Evolutionary conservation across 2,113 vertebrate species (phyloP), one percentile per base, ranked within the genome.

Genomic region (Hippolais icterina): DNA sequence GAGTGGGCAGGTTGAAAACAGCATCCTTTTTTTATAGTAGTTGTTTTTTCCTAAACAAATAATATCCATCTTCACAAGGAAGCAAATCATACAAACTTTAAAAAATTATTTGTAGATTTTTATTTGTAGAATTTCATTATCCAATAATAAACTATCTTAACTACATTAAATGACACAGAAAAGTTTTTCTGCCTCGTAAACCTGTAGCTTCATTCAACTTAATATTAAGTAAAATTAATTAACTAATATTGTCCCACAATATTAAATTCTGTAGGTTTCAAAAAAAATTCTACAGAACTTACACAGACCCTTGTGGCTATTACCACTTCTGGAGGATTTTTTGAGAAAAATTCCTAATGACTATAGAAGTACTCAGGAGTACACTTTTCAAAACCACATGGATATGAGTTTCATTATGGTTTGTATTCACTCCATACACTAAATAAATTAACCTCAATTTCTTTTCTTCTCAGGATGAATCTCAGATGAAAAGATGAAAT

Each of bases 1-100:
- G 79, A 90, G 84, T 90, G 63, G 94, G 93, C 50, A 85, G 70
- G 42, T 83, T 57, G 39, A 94, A 66, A 93, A 69, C 54, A 93
- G 49, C 21, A 12, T 61, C 68, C 90, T 41, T 56, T 33, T 54
- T 53, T 53, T 31, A 31, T 49, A 79, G 56, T 29, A 76, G 50
- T n/a, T 90, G 28, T 46, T 15, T 91, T 81, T 65, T 47, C 37
- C 56, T 69, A 52, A 72, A 76, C 25, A 83, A 27, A 83, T 47
- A 90, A 65, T 76, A 77, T 69, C 28, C n/a, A 22, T 15, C 23
- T 84, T 72, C 37, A 60, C 20, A 71, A 21, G 85, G 31, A 87
- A 94, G 17, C 3, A 92, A 89, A 91, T 78, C 19, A 71, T 9
- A 64, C 11, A 65, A 65, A 35, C 18, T 57, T 78, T 4, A 1